Evolutionary conservation across 2,888 invertebrate genomes (phyloP).

Genomic region (Hydroisotoma schaefferi): DNA sequence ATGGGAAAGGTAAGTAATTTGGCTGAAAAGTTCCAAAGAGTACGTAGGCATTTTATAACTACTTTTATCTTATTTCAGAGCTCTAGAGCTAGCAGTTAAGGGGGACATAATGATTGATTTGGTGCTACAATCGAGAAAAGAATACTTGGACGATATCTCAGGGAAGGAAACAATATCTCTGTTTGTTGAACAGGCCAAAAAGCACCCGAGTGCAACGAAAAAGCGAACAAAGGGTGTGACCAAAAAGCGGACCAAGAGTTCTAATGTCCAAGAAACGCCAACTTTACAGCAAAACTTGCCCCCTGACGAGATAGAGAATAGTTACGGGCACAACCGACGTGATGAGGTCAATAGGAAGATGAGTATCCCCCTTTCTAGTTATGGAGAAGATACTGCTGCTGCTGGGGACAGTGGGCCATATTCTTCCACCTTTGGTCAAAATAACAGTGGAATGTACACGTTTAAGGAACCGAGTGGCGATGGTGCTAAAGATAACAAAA

Average conservation of each 20-base stretch:
- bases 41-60: background rate
- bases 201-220: conserved; percentile 7
- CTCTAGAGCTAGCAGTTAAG: conserved; percentile 69
- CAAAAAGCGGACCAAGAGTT: conserved; percentile 16
- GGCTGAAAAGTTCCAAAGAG: background rate
- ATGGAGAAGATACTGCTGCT: no score
- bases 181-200: conserved; percentile 34
- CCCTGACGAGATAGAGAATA: no score
- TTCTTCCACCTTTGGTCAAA: no score
- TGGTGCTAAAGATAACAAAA: conserved; percentile 3
- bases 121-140: conserved; percentile 65
- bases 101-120: conserved; percentile 69
- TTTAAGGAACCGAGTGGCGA: no score
- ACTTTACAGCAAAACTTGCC: background rate
- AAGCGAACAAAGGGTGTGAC: conserved; percentile 19
- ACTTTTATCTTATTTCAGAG: conserved; percentile 54
- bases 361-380: no score
- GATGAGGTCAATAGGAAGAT: no score
- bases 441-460: no score
- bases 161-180: conserved; percentile 19
- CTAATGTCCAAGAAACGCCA: background rate
- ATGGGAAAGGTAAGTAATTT: conserved; percentile 64
- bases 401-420: no score
- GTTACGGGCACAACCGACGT: no score
- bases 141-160: conserved; percentile 26